Conservation (phyloP, 2,888 invertebrate species). For the Eristalis tenax region DNA sequence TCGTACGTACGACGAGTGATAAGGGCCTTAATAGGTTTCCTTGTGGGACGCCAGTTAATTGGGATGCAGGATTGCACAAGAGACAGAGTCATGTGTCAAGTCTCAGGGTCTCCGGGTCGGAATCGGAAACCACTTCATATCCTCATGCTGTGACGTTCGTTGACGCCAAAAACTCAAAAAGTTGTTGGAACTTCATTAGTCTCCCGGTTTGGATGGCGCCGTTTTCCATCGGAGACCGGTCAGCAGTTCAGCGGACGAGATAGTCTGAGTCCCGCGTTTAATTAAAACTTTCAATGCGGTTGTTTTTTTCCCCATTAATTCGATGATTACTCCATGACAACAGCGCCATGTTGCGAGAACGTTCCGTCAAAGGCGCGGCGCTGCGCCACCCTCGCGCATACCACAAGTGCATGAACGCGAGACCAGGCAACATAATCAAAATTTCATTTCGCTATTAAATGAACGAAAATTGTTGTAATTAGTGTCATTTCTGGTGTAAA, state of each 20-base stretch:
- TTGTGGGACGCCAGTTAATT: too few species aligned
- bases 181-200: too few species aligned
- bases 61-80: too few species aligned
- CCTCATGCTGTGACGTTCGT: too few species aligned
- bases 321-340: background rate
- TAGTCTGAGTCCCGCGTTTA: conserved; percentile 2
- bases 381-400: background rate
- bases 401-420: background rate
- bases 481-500: conserved; percentile 43
- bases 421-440: conserved; percentile 39
- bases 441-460: conserved; percentile 54
- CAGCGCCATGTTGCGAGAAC: background rate
- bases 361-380: background rate
- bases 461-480: conserved; percentile 60
- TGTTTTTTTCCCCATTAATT: conserved; percentile 6
- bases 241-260: too few species aligned
- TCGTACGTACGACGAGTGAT: too few species aligned
- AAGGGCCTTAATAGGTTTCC: too few species aligned
- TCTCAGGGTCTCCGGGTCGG: too few species aligned
- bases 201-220: background rate
- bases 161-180: too few species aligned
- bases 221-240: background rate
- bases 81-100: too few species aligned
- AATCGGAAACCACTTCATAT: too few species aligned
- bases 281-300: conserved; percentile 31